Evolutionary conservation across 2,888 invertebrate genomes (phyloP), one percentile per base, ranked within the genome.

Genomic region (Augochlorella aurata): DNA sequence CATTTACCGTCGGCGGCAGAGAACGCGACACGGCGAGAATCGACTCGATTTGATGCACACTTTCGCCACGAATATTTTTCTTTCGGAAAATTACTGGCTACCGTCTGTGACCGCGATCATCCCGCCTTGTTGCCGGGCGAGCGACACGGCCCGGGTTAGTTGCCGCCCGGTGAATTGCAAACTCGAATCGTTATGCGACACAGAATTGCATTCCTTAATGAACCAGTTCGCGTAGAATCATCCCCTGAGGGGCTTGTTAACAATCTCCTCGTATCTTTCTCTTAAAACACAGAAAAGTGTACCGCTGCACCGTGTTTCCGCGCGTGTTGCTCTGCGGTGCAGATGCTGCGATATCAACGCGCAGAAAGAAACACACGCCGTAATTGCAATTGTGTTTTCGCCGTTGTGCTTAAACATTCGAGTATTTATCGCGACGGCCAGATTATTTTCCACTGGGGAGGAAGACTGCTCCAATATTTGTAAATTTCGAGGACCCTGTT

Each of bases 161-260:
- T 66, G 82, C 70, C 24, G 67, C 69, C 67, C 74, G 24, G 73
- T 71, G 74, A 82, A 82, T 80, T 66, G 82, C 80, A 67, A 85
- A 69, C 74, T 78, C 38, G 61, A 67, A 61, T 75, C 66, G 71
- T 78, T 78, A 72, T 61, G 71, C 74, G 50, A 76, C 61, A 44
- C 70, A 58, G 69, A 80, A 79, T 79, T 79, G 63, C 75, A 70
- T 71, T 74, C 69, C 66, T 49, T 78, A 85, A 82, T 78, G 85
- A 85, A 83, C 52, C 63, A 74, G 66, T 74, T 80, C 52, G 58
- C 52, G 65, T 68, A 44, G 58, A 70, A 80, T 84, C 76, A 79
- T 84, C 76, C 73, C 54, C 65, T 16, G 21, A 54, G 52, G 66
- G 47, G 54, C 38, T 73, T 77, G 58, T 73, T 67, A 54, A 73